Base-by-base conservation (phyloP, 92 coral and sea anemone genomes). In the Pocillopora grandis region DNA sequence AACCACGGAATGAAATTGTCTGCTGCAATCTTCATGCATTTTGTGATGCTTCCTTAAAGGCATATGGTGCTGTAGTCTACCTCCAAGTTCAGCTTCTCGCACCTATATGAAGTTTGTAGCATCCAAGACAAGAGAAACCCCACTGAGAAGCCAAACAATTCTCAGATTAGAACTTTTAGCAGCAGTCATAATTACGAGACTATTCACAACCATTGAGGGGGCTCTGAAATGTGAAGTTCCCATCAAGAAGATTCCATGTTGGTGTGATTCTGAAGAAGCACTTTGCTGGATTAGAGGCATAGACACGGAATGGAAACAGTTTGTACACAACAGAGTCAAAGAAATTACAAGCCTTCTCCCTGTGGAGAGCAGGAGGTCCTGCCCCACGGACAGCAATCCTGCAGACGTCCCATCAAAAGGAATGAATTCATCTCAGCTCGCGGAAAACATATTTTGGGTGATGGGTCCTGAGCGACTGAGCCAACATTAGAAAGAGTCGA, bases 391-490 rank as follows among this genome's bases (percentile, higher is more conserved):
- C 13, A 75, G 80, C 56, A 85, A 85, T 36, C 88, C 88, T 17
- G 78, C 88, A 20, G 83, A 85, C 65, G 23, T 85, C 77, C 77
- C 83, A 27, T 85, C 88, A 5, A 79, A 83, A 65, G 88, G 84
- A 12, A 78, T 85, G 21, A 61, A 58, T 19, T 64, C 88, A 1
- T 68, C 83, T 49, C 68, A 85, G 56, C 49, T 85, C 11, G 83
- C 76, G 7, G 20, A 57, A 33, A 56, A 57, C 14, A 36, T 9
- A 49, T 58, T 85, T 71, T 85, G 88, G 88, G 17, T 52, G 63
- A 58, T 11, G 66, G 88, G 88, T 2, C 88, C 83, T 23, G 31
- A 77, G 58, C 78, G 89, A 84, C 48, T 85, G 59, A 5, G 71
- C 59, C 27, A 66, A 17, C 36, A 57, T 20, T 33, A 60, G 59